Evolutionary conservation across 2,113 vertebrate species (phyloP).

Genomic region (Atherinomorus stipes): DNA sequence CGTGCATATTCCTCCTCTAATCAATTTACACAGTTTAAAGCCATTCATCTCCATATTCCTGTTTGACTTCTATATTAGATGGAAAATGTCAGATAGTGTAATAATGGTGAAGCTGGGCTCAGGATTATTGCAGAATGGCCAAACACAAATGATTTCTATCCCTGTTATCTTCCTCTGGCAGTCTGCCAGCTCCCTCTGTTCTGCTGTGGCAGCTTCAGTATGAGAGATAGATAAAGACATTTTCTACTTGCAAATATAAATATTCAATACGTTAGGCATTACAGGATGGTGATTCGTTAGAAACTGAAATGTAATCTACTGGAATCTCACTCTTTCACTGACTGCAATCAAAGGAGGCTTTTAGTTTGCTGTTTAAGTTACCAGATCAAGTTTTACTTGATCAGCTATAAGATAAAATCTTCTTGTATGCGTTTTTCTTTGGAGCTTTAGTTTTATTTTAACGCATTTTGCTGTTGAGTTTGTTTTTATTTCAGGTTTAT

Average conservation of each 20-base stretch:
- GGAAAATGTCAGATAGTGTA: conserved; percentile 71
- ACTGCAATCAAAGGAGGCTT: neutral
- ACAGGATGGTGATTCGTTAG: conserved; percentile 11
- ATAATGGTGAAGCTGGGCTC: conserved; percentile 59
- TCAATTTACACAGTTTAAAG: conserved; percentile 66
- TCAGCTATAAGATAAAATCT: too few relatives aligned
- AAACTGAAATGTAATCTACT: neutral
- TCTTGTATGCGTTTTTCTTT: too few relatives aligned
- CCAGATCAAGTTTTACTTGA: too few relatives aligned
- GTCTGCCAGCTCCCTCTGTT: conserved; percentile 34
- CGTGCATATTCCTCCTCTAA: conserved; percentile 44
- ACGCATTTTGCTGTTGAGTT: too few relatives aligned
- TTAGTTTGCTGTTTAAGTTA: neutral
- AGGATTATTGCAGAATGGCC: conserved; percentile 68
- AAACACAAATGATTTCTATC: conserved; percentile 65
- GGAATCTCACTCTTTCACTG: neutral
- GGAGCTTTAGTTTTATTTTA: too few relatives aligned
- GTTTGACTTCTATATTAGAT: conserved; percentile 72
- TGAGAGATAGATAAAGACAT: conserved; percentile 39
- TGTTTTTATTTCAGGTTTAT: too few relatives aligned
- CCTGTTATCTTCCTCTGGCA: conserved; percentile 60
- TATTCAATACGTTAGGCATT: conserved; percentile 37
- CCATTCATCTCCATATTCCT: conserved; percentile 73
- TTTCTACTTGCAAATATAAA: conserved; percentile 28
- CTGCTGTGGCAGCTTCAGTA: conserved; percentile 34